Evolutionary conservation across 2,888 invertebrate genomes (phyloP).

Genomic region (Sarcophaga carnaria): DNA sequence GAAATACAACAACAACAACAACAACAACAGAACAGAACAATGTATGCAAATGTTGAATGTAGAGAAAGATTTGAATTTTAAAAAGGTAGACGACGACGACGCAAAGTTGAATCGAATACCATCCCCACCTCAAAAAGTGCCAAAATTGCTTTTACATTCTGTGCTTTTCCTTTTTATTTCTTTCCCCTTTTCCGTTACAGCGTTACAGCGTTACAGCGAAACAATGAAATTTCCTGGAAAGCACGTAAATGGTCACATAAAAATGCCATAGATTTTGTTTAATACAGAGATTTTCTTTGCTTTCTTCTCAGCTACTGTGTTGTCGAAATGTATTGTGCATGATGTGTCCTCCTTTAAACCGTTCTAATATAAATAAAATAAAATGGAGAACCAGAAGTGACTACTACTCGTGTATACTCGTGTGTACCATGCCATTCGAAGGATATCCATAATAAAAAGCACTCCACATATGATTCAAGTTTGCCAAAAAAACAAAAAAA

Average conservation of each 20-base stretch:
- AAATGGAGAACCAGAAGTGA: neutral
- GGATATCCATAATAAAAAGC: too few species aligned
- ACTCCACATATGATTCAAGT: too few species aligned
- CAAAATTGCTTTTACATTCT: conserved; percentile 46
- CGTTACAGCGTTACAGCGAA: conserved; percentile 31
- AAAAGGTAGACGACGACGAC: conserved; percentile 46
- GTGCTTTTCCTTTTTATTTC: neutral
- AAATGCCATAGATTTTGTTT: conserved; percentile 65
- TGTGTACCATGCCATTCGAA: too few species aligned
- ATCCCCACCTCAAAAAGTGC: conserved; percentile 39
- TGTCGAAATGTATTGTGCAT: neutral
- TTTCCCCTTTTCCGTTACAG: too few species aligned
- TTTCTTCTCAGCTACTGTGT: neutral
- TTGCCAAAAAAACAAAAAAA: too few species aligned
- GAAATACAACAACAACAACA: neutral
- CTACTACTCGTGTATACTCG: too few species aligned
- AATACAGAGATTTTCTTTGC: conserved; percentile 52
- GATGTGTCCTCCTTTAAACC: neutral
- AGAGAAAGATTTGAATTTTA: conserved; percentile 60
- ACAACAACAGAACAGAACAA: conserved; percentile 20
- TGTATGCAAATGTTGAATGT: conserved; percentile 38
- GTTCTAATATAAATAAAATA: conserved; percentile 55
- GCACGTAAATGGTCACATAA: conserved; percentile 67
- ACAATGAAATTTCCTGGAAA: conserved; percentile 60
- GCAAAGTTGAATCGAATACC: neutral